Evolutionary conservation across 2,888 invertebrate species (phyloP), one percentile per base, ranked within the genome.

Genomic region (Bugulina stolonifera): DNA sequence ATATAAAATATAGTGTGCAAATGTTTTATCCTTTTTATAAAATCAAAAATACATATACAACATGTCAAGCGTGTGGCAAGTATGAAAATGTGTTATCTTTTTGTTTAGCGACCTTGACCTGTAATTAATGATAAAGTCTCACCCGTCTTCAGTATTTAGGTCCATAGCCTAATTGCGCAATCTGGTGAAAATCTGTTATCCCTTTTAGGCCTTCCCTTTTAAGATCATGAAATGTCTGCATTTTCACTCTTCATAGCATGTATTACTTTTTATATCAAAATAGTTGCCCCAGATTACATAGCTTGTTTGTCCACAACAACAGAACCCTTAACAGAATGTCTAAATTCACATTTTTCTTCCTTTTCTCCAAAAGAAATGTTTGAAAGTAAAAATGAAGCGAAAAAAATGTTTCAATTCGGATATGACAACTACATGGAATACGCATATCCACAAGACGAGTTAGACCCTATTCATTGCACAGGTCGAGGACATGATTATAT

Each of bases 361-460:
- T 83, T 84, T 74, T 78, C 81, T 10, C 81, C 84, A 77, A 74
- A 72, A n/a, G 80, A 82, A 55, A 71, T 82, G 54, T 73, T 80
- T 27, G 77, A 80, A 73, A 81, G 80, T 74, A 73, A 79, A 35
- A 77, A 81, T 43, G 85, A 86, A 75, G 85, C 86, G 27, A 83
- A 81, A 74, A 81, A 86, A 73, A 88, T 88, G 87, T 88, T 88
- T 80, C 83, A 87, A 76, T 87, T 87, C 80, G 88, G 87, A 1
- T 89, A 88, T 79, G 87, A 89, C 77, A 88, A 86, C 78, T 89
- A 89, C 81, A 88, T 89, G 87, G 85, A 86, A 76, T 83, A 88
- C 81, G 89, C 89, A 0, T 89, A 87, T 81, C 89, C 89, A 0
- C 80, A 85, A 76, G 89, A 89, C 81, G 89, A 89, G 78, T 80